Conservation (phyloP, 2,113 vertebrate species). For the Vulpes vulpes region DNA sequence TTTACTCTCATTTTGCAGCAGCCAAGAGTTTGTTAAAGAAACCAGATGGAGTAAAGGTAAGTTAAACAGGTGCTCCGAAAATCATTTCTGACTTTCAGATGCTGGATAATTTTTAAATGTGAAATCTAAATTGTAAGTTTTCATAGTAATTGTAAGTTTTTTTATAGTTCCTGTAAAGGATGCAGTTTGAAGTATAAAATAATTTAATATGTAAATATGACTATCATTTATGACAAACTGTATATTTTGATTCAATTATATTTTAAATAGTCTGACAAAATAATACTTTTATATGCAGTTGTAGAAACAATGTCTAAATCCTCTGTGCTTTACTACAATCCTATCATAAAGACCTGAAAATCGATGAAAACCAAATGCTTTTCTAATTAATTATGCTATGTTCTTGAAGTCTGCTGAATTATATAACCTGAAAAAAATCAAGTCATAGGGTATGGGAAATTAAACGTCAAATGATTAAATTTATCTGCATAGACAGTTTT, state of each 20-base stretch:
- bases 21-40: constrained; percentile 98
- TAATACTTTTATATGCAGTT: not conserved
- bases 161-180: not conserved
- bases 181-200: not conserved
- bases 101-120: not conserved
- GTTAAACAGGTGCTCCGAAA: constrained; percentile 73
- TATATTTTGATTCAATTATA: not conserved
- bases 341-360: not conserved
- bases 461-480: not conserved
- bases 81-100: constrained; percentile 18
- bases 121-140: not conserved
- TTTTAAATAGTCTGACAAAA: constrained; percentile 34
- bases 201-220: not conserved
- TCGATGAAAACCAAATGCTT: not conserved
- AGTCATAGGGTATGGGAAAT: not conserved
- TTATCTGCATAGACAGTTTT: constrained; percentile 67
- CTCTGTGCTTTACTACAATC: not conserved
- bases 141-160: not conserved
- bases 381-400: not conserved
- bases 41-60: constrained; percentile 97
- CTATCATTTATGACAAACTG: not conserved
- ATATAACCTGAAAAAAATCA: not conserved
- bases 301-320: not conserved
- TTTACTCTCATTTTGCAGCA: constrained; percentile 89
- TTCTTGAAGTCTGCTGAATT: not conserved